Base-by-base conservation (phyloP, 53 echinoderm and acorn worm species). In the Stichopus horrens region DNA sequence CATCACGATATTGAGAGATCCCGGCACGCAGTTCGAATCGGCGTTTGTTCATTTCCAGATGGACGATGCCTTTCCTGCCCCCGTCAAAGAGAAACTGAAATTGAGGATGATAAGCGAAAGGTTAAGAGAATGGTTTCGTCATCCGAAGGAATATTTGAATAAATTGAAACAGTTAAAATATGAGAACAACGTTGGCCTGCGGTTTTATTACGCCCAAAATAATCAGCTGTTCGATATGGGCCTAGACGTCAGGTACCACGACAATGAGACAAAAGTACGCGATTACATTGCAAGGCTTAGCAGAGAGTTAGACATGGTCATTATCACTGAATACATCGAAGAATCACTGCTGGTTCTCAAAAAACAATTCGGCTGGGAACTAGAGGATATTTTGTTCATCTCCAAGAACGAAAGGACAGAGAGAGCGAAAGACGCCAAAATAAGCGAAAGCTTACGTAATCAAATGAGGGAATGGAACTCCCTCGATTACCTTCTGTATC, bases 251-350 rank as follows among this genome's bases (percentile, higher is more conserved):
- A 74, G 87, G 19, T 91, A 90, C 58, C 96, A 96, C 59, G 54
- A 37, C 5, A 91, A 96, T 58, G 88, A 86, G 53, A 76, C 65
- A 0, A 77, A 86, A 6, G 94, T 96, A 5, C 53, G 67, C 60
- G 86, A 90, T 23, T 94, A 93, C 84, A 94, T 96, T 18, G 53
- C 75, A 3, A 94, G 90, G 60, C 56, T 96, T 20, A 87, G 79
- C 37, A 57, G 55, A 52, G 93, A 96, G 65, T 84, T 96, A 67
- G 82, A 89, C 58, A 74, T 96, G 67, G 91, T 96, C 9, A 23
- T 96, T n/a, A 90, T 96, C 13, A 96, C 96, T 0, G 94, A 96
- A 54, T 96, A 96, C 58, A 89, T 92, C 54, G 93, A 96, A 8
- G 96, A 96, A 76, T 96, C 96, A 0, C 75, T 96, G 37, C 52